phyloP scores from a whole-genome alignment of 2,888 invertebrate species.

The Macrosoma leucophasiata region DNA sequence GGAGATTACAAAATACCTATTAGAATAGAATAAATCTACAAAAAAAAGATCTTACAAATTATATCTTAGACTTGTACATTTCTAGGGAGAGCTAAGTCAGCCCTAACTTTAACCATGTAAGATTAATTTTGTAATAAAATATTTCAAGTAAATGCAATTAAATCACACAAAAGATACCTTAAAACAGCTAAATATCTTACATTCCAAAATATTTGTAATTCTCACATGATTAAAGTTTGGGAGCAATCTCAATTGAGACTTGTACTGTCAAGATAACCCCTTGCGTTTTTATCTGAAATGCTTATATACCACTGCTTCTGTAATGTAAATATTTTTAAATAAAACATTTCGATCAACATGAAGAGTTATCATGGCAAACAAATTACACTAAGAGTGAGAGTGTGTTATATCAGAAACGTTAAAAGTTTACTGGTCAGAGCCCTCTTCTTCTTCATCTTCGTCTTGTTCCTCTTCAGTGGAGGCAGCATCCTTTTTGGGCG shows the following conservation, averaged over 20 bases:
- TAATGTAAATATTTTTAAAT: constrained; percentile 33
- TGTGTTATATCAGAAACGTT: constrained; percentile 44
- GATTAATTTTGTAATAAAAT: constrained; percentile 34
- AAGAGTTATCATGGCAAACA: constrained; percentile 64
- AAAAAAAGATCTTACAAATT: constrained; percentile 67
- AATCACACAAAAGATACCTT: constrained; percentile 37
- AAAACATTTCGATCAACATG: constrained; percentile 38
- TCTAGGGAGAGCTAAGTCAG: constrained; percentile 64
- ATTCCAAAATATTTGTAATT: constrained; percentile 32
- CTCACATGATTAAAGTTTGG: constrained; percentile 61
- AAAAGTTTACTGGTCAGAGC: constrained; percentile 68
- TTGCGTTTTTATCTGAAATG: constrained; percentile 30
- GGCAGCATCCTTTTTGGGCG: constrained; percentile 68
- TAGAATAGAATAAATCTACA: constrained; percentile 63
- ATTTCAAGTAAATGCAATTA: constrained; percentile 52
- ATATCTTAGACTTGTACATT: constrained; percentile 69
- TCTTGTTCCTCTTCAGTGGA: constrained; percentile 70
- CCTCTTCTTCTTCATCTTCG: constrained; percentile 69
- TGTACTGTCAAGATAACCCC: constrained; percentile 63
- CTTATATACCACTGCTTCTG: constrained; percentile 33
- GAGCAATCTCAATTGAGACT: constrained; percentile 55
- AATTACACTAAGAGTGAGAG: constrained; percentile 65
- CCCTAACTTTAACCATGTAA: constrained; percentile 62
- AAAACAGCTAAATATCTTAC: constrained; percentile 37
- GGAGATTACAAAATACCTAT: constrained; percentile 72